phyloP scores from a whole-genome alignment of 2,113 vertebrate species.

The Solea solea region DNA sequence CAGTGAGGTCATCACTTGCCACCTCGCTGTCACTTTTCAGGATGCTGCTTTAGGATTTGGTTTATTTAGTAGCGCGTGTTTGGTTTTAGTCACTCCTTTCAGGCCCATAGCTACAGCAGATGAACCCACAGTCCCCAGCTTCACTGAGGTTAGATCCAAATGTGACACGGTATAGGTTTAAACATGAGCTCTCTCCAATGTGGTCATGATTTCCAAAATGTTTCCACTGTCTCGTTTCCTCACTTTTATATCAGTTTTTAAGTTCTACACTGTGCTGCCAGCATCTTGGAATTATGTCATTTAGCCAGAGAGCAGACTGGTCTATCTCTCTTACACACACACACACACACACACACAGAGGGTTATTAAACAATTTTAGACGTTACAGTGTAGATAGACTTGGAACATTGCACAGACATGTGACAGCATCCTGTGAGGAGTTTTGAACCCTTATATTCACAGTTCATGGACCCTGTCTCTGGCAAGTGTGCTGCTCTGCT shows the following conservation, averaged over 20 bases:
- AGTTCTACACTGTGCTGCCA: constrained; percentile 25
- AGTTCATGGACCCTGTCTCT: constrained; percentile 62
- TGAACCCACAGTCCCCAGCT: constrained; percentile 24
- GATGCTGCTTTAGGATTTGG: constrained; percentile 9
- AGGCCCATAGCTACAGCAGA: constrained; percentile 1
- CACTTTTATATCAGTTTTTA: constrained; percentile 42
- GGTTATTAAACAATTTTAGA: constrained; percentile 54
- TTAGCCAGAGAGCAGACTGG: constrained; percentile 42
- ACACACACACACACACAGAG: constrained; percentile 25
- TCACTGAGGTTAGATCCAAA: constrained; percentile 3
- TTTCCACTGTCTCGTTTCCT: constrained; percentile 21
- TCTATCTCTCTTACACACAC: constrained; percentile 1
- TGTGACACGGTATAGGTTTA: constrained; percentile 12
- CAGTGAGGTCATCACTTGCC: constrained; percentile 49
- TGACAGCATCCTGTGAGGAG: constrained; percentile 53
- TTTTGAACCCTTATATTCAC: constrained; percentile 53
- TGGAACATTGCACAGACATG: constrained; percentile 41
- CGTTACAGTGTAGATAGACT: constrained; percentile 36
- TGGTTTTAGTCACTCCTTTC: constrained; percentile 15
- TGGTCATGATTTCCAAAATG: constrained; percentile 23
- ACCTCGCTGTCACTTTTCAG: constrained; percentile 48
- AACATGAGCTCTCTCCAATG: constrained; percentile 10
- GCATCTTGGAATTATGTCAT: constrained; percentile 56
- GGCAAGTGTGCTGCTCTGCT: constrained; percentile 39
- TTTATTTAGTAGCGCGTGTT: too few species aligned